These are phyloP conservation scores for Caenorhabditis doughertyi DNA, from an alignment of 2,888 invertebrate genomes.

Conservation along the genomic window DNA sequence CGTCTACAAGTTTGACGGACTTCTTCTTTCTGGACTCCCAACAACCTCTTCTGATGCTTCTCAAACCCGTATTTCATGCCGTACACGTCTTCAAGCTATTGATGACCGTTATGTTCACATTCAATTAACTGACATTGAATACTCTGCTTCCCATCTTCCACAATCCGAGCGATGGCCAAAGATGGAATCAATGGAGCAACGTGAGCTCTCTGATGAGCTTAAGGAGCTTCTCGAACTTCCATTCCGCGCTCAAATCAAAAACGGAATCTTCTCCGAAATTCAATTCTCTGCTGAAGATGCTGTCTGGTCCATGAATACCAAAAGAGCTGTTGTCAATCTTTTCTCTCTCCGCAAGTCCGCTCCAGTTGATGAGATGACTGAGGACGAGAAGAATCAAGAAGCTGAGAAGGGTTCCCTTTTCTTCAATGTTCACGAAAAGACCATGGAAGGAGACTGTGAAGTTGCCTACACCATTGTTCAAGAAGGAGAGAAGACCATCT, in stretches of 20 bases:
- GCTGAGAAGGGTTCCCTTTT: constrained; percentile 36
- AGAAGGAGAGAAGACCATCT: constrained; percentile 54
- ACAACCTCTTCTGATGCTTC: constrained; percentile 56
- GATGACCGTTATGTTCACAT: constrained; percentile 62
- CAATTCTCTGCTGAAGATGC: constrained; percentile 73
- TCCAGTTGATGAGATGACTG: constrained; percentile 53
- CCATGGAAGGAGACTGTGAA: constrained; percentile 80
- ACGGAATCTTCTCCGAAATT: constrained; percentile 70
- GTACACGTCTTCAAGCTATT: constrained; percentile 60
- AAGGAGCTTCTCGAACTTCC: constrained; percentile 67
- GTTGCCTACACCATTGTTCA: constrained; percentile 68
- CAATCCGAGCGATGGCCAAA: constrained; percentile 55
- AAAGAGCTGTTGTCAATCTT: constrained; percentile 79
- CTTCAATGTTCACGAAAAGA: constrained; percentile 66
- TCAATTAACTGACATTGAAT: constrained; percentile 47
- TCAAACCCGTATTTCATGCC: constrained; percentile 63
- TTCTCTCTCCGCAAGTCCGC: constrained; percentile 69
- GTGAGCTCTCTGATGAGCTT: constrained; percentile 61
- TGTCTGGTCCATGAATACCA: constrained; percentile 80
- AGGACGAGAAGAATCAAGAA: constrained; percentile 30
- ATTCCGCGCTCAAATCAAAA: constrained; percentile 64
- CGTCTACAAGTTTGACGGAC: constrained; percentile 65
- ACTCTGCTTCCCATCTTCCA: constrained; percentile 44
- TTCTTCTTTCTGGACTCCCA: constrained; percentile 66
- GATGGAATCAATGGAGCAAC: constrained; percentile 68